These are phyloP conservation scores for Formica exsecta DNA, from an alignment of 1,140 invertebrate genomes.

Conservation along the genomic window DNA sequence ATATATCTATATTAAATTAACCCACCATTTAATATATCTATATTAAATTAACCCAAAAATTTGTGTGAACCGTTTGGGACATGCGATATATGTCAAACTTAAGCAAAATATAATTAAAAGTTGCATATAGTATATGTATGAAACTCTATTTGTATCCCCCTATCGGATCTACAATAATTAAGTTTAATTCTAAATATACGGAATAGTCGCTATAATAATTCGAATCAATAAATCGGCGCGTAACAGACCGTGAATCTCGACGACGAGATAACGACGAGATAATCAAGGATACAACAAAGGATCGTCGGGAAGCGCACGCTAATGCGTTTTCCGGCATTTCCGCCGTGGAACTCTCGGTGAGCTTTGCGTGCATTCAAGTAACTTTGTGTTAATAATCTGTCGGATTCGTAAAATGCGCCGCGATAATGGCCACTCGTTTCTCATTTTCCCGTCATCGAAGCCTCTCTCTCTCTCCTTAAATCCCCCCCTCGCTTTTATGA, in stretches of 20 bases:
- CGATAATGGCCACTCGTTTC: conserved; percentile 48
- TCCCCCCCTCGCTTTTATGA: no score
- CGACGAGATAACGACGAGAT: neutral
- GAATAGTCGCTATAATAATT: neutral
- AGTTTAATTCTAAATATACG: neutral
- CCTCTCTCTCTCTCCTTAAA: neutral
- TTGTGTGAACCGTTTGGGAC: no score
- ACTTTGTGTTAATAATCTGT: conserved; percentile 53
- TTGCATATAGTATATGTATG: no score
- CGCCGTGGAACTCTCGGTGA: conserved; percentile 11
- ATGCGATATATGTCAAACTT: no score
- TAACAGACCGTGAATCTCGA: conserved; percentile 29
- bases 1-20: no score
- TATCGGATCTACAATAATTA: neutral
- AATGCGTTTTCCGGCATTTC: conserved; percentile 56
- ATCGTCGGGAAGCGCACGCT: conserved; percentile 26
- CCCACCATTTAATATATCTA: no score
- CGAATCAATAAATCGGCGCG: conserved; percentile 13
- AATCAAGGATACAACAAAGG: conserved; percentile 46
- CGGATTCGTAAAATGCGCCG: conserved; percentile 36
- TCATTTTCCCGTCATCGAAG: conserved; percentile 46
- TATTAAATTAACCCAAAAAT: no score
- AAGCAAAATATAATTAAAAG: no score
- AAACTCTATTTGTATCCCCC: neutral
- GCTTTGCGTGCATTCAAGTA: conserved; percentile 41